These are phyloP conservation scores for Cynocephalus volans DNA, from an alignment of 2,113 vertebrate species.

Conservation along the genomic window DNA sequence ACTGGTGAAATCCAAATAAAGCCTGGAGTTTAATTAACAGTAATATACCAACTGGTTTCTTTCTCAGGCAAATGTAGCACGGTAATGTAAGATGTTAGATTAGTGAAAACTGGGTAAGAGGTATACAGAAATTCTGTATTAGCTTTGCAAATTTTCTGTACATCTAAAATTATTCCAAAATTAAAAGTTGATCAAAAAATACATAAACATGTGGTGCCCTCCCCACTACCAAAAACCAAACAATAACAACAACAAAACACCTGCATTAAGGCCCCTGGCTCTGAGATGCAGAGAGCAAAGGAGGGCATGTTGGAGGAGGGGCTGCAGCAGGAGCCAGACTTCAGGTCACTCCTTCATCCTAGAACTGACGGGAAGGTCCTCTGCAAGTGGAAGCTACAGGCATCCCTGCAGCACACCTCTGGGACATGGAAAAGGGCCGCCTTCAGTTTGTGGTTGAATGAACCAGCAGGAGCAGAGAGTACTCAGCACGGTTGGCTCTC, in stretches of 20 bases:
- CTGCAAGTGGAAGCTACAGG: neutral
- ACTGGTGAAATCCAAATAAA: neutral
- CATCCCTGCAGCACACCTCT: neutral
- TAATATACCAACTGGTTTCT: neutral
- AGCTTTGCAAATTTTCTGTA: neutral
- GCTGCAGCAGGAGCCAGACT: too few relatives aligned
- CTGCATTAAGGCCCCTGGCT: neutral
- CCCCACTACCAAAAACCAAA: neutral
- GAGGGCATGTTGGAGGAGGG: neutral
- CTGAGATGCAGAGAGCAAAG: neutral
- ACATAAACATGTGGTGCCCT: neutral
- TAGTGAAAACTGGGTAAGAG: neutral
- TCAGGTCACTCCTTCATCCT: neutral
- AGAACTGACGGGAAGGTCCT: neutral
- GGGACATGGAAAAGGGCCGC: neutral
- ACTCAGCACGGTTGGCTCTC: neutral
- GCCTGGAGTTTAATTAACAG: neutral
- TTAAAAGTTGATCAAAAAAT: neutral
- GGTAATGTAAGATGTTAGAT: neutral
- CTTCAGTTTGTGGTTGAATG: neutral
- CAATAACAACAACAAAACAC: neutral
- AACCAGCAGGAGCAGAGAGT: neutral
- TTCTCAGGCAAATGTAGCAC: neutral
- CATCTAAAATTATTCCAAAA: slow-evolving; percentile 7
- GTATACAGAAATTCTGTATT: neutral